Conservation (phyloP, 64 coral and sea anemone species). For the Anthopleura sola region DNA sequence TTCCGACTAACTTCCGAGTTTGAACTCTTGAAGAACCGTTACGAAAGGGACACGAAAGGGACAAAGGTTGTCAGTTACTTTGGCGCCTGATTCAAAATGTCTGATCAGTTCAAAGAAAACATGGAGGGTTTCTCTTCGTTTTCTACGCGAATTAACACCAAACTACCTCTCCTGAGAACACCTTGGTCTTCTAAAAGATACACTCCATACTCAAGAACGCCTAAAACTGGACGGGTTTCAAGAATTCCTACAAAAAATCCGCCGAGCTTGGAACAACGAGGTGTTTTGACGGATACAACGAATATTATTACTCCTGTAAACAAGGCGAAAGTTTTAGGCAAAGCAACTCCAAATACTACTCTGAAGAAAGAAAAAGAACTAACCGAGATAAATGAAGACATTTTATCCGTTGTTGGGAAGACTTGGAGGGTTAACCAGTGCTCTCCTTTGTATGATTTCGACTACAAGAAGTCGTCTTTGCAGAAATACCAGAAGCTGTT, state of each 20-base stretch:
- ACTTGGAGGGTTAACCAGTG: slow-evolving; percentile 59
- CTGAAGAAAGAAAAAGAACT: neutral
- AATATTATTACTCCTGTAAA: neutral
- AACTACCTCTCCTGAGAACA: neutral
- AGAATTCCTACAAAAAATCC: slow-evolving; percentile 29
- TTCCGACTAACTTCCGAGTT: neutral
- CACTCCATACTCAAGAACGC: slow-evolving; percentile 69
- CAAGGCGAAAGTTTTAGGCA: neutral
- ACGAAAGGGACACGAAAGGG: too few relatives aligned
- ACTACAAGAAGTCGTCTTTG: slow-evolving; percentile 25
- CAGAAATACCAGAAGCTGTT: slow-evolving; percentile 44
- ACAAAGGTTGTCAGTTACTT: too few relatives aligned
- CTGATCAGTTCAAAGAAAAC: slow-evolving; percentile 1
- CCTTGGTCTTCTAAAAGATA: slow-evolving; percentile 67
- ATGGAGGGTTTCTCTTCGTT: neutral
- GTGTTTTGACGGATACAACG: neutral
- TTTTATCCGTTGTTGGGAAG: slow-evolving; percentile 67
- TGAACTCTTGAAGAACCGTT: neutral
- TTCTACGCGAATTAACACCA: slow-evolving; percentile 2
- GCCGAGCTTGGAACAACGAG: slow-evolving; percentile 4
- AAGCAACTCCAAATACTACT: neutral
- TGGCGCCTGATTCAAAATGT: slow-evolving; percentile 21
- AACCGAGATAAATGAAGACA: neutral
- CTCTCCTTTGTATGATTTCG: slow-evolving; percentile 68
- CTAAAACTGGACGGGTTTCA: slow-evolving; percentile 57